These are phyloP conservation scores for Acanthosepion lycidas DNA, from an alignment of 2,888 invertebrate species.

Conservation along the genomic window DNA sequence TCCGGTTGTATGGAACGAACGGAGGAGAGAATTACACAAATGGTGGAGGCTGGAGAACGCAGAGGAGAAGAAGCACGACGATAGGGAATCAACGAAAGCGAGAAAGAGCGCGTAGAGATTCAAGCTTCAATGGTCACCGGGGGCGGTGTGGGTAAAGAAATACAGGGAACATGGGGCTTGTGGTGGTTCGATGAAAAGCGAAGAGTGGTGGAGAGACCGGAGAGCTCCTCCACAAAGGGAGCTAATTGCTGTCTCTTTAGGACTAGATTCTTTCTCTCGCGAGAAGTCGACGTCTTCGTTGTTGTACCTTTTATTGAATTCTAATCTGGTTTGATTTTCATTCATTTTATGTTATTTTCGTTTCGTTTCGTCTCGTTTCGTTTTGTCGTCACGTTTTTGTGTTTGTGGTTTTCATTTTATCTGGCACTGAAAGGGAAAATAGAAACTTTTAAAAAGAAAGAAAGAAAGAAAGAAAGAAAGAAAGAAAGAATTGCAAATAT, in stretches of 20 bases:
- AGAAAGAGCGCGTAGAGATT: not conserved
- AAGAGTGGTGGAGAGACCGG: not conserved
- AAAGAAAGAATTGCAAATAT: too few species aligned
- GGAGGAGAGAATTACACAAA: not conserved
- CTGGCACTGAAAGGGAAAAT: not conserved
- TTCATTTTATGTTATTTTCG: slow-evolving; percentile 9
- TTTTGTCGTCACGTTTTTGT: not conserved
- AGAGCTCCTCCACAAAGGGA: slow-evolving; percentile 33
- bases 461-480: too few species aligned
- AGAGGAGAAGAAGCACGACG: not conserved
- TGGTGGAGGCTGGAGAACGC: not conserved
- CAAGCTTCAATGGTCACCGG: not conserved
- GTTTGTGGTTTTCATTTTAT: slow-evolving; percentile 9
- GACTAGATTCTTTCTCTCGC: not conserved
- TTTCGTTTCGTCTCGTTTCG: slow-evolving; percentile 33
- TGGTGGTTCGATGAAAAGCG: too few species aligned
- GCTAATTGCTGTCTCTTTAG: slow-evolving; percentile 10
- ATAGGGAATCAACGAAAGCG: not conserved
- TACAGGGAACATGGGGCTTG: not conserved
- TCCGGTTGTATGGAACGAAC: not conserved
- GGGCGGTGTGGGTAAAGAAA: not conserved
- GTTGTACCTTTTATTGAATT: slow-evolving; percentile 11
- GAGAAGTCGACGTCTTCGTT: slow-evolving; percentile 33
- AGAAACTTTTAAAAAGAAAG: too few species aligned
- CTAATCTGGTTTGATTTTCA: not conserved